Evolutionary conservation across 1,140 invertebrate genomes (phyloP), one percentile per base, ranked within the genome.

Genomic region (Panagrolaimus sp.): DNA sequence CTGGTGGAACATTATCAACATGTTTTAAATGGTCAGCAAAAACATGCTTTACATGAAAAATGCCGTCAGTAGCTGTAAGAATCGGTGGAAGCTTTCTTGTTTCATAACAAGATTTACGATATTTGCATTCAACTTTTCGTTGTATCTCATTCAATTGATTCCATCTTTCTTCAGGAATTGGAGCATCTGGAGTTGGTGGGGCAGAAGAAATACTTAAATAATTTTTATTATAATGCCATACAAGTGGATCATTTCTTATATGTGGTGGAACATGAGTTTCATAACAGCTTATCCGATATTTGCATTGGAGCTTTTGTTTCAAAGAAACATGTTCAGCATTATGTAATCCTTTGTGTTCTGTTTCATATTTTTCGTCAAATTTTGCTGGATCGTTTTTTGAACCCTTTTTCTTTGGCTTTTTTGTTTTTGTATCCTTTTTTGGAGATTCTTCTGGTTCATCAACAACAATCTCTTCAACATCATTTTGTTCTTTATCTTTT

Each of bases 91-190:
- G 16, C 27, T 65, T 42, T 42, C 74, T 71, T 9, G 71, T 71
- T 46, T 76, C 74, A 68, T 76, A 76, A 46, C 75, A 76, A 2
- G 65, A 61, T 43, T 76, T 76, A 0, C 75, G 71, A 61, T 76
- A 76, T 61, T 76, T 75, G 63, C 75, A 76, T 68, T 57, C 4
- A 71, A 42, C 47, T 72, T 73, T 71, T 72, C 70, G 14, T 72
- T 46, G 8, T 62, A 63, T 68, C 68, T 47, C 9, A 68, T 43
- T 4, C 27, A 23, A 8, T 66, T 66, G 63, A 68, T 45, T 16
- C 51, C 67, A 43, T 47, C 44, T 44, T 64, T 23, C 4, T 23
- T 44, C 20, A 27, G 38, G 16, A 25, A 45, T 16, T 64, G 44
- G 3, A n/a, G 63, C n/a, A 44, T 64, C n/a, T 43, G 20, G 0